Conservation (phyloP, 1,140 invertebrate genomes). For the Bombus affinis region DNA sequence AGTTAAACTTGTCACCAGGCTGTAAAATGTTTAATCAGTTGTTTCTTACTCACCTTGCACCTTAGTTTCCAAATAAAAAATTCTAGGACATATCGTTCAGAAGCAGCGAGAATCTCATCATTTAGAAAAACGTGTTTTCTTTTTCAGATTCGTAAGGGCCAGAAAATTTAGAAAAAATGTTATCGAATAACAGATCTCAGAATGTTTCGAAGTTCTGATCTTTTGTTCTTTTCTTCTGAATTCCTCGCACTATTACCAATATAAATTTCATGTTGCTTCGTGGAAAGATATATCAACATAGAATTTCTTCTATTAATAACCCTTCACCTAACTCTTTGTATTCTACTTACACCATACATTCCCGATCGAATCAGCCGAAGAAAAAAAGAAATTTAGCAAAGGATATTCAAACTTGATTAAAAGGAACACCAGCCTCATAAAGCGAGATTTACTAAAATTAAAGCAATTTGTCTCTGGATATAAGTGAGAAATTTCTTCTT, state of each 20-base stretch:
- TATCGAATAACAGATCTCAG: not conserved
- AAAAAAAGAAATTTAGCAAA: constrained; percentile 16
- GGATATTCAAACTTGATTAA: not conserved
- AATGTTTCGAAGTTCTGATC: not conserved
- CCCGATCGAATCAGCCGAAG: constrained; percentile 3
- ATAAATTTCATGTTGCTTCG: constrained; percentile 55
- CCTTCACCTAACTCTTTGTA: constrained; percentile 10
- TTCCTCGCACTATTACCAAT: not conserved
- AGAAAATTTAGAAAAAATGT: not conserved
- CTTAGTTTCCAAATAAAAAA: constrained; percentile 26
- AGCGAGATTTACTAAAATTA: not conserved
- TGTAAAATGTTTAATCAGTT: constrained; percentile 43
- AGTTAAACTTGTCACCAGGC: constrained; percentile 35
- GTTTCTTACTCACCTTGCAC: constrained; percentile 55
- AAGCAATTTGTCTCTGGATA: not conserved
- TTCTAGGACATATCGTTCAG: constrained; percentile 20
- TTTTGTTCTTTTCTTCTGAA: not conserved
- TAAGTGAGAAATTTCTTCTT: constrained; percentile 9
- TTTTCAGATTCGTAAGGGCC: not conserved
- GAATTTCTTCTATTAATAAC: constrained; percentile 10
- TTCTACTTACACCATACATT: constrained; percentile 48
- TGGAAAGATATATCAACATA: constrained; percentile 29
- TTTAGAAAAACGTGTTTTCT: not conserved
- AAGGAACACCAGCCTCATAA: not conserved
- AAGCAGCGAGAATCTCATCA: constrained; percentile 27